Evolutionary conservation across 2,888 invertebrate genomes (phyloP).

Genomic region (Amorpha juglandis): DNA sequence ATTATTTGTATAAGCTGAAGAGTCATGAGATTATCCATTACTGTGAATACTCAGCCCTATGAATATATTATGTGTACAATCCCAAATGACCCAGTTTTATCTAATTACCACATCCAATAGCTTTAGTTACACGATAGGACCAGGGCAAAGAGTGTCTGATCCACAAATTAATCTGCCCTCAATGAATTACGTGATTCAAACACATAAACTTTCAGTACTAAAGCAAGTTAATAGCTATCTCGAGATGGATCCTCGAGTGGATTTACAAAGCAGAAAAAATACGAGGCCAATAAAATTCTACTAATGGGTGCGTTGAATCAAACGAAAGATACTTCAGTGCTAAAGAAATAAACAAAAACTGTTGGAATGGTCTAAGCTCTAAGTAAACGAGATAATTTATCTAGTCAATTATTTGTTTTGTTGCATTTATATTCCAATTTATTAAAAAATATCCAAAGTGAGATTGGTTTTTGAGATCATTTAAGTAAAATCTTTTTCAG

Average conservation of each 20-base stretch:
- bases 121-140: slow-evolving; percentile 27
- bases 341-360: slow-evolving; percentile 10
- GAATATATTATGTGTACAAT: not conserved
- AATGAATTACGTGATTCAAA: slow-evolving; percentile 42
- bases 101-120: not conserved
- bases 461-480: not conserved
- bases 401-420: not conserved
- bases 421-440: not conserved
- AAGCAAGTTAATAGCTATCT: slow-evolving; percentile 44
- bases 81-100: too few relatives aligned
- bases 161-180: slow-evolving; percentile 40
- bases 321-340: slow-evolving; percentile 12
- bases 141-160: slow-evolving; percentile 28
- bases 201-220: slow-evolving; percentile 39
- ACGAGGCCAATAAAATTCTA: slow-evolving; percentile 28
- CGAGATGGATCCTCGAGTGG: slow-evolving; percentile 36
- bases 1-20: too few relatives aligned
- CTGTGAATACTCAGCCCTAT: not conserved
- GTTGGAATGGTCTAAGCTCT: not conserved
- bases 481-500: not conserved
- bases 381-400: slow-evolving; percentile 7
- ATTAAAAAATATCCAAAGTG: too few relatives aligned
- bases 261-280: slow-evolving; percentile 34
- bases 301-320: slow-evolving; percentile 11
- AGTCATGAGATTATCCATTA: too few relatives aligned